Base-by-base conservation (phyloP, 1,140 invertebrate species). In the Drosophila quadrilineata region DNA sequence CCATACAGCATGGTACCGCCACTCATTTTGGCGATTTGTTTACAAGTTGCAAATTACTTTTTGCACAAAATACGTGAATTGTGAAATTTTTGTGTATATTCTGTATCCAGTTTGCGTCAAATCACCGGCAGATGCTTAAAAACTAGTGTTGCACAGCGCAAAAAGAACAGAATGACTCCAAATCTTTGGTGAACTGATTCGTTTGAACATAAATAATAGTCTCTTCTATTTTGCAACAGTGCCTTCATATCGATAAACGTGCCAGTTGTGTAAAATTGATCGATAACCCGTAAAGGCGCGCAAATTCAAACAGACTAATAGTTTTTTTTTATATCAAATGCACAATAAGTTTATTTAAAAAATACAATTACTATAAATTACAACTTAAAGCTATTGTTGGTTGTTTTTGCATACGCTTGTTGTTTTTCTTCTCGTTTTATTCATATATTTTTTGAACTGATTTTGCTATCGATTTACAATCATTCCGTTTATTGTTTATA, bases 1-100 rank as follows among this genome's bases (percentile, higher is more conserved):
- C 95, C 95, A 75, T 96, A 96, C 28, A 96, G 87, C 94, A 96
- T 96, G 48, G 93, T 93, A 50, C 87, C 85, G 36, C 84, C 76
- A 71, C 76, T 89, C 89, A 90, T 90, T 3, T 70, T 76, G 75
- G 75, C 38, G 75, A 35, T 19, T 49, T 40, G 10, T 40, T 57
- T 59, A 31, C n/a, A 17, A 1, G 12, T n/a, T 19, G 12, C 3
- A 9, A 14, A n/a, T 45, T 40, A 48, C 40, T 60, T 69, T 9
- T n/a, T n/a, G n/a, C n/a, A n/a, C 29, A 40, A 31, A 43, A 31
- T 19, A 10, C 4, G 53, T 22, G 10, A 43, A 49, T 33, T 38
- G 50, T 46, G 28, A 31, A 62, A 60, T 38, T 62, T n/a, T 22
- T 71, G 59, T 49, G 14, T 56, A 58, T 28, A 45, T 53, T 67